A percentile compares a stretch with the other conserved stretches of the same genome.
Conservation (phyloP, 2,797 vertebrate species). For the Squalus acanthias region DNA sequence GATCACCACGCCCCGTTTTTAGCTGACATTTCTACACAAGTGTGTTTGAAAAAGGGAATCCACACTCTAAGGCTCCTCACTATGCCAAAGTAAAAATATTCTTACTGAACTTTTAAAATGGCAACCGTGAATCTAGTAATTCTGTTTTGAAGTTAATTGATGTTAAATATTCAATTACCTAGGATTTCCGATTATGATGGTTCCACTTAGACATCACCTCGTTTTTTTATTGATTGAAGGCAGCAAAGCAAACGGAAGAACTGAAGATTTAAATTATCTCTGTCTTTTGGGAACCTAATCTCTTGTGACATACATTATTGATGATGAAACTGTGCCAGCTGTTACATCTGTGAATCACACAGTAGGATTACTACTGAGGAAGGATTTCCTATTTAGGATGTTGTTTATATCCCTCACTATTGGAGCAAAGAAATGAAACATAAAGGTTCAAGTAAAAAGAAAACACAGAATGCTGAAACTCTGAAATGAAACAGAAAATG, state of each 20-base stretch:
- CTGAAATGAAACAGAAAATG: background rate
- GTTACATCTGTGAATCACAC: background rate
- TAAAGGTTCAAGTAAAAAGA: background rate
- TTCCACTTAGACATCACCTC: too few relatives aligned
- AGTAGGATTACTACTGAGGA: background rate
- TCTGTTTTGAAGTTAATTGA: background rate
- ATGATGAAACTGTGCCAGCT: background rate
- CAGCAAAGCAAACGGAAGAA: background rate
- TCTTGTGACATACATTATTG: background rate
- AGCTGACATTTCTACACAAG: background rate
- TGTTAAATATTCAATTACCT: background rate
- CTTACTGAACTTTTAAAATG: background rate
- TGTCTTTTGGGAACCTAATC: conserved; percentile 6
- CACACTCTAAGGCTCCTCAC: background rate
- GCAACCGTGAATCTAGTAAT: background rate
- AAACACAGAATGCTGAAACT: background rate
- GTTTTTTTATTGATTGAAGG: conserved; percentile 13
- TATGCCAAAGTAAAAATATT: background rate
- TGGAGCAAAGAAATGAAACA: background rate
- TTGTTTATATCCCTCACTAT: background rate
- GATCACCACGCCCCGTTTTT: background rate
- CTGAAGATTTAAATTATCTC: background rate
- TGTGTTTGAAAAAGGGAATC: background rate
- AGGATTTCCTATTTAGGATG: background rate
- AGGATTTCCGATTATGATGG: background rate